Evolutionary conservation across 2,113 vertebrate genomes (phyloP), one percentile per base, ranked within the genome.

Genomic region (Pagrus major): DNA sequence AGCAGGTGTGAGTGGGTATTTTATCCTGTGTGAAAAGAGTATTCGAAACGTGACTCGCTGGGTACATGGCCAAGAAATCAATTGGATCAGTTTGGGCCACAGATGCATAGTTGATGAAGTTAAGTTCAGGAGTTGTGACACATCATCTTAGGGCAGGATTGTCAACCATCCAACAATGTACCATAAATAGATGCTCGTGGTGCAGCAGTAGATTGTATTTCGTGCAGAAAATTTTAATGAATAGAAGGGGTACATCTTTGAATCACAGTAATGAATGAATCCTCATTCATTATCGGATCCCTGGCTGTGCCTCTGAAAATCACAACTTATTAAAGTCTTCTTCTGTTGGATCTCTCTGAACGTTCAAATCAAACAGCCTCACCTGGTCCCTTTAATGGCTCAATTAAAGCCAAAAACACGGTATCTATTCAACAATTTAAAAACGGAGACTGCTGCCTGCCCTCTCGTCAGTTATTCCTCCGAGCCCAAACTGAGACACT

Each of bases 331-430:
- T 84, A 67, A n/a, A 33, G 58, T 76, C 61, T 78, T 58, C 64
- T 29, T 61, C 75, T 80, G 74, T 64, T 60, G 56, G 49, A 25
- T 76, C 20, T 69, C 20, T 46, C 55, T 77, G 1, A 66, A 52
- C 55, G 63, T 85, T 47, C 55, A 79, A 58, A 65, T 51, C 68
- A 10, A 76, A 58, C 64, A 49, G 18, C 18, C 60, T 77, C 59
- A 74, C 49, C 49, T 73, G 0, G 20, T 60, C 14, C 12, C 3
- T 74, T 33, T 63, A 72, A 78, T 60, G 46, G 33, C 23, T n/a
- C 55, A 60, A 65, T 85, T 52, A 63, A 85, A 81, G 41, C 39
- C 20, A 42, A 64, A 60, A 69, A 51, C 0, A 11, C 0, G 1
- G 4, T 20, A 11, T 80, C 83, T 66, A 35, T 71, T 61, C 77